Conservation (phyloP, 2,797 vertebrate species). For the Amblyopsis hoosieri region DNA sequence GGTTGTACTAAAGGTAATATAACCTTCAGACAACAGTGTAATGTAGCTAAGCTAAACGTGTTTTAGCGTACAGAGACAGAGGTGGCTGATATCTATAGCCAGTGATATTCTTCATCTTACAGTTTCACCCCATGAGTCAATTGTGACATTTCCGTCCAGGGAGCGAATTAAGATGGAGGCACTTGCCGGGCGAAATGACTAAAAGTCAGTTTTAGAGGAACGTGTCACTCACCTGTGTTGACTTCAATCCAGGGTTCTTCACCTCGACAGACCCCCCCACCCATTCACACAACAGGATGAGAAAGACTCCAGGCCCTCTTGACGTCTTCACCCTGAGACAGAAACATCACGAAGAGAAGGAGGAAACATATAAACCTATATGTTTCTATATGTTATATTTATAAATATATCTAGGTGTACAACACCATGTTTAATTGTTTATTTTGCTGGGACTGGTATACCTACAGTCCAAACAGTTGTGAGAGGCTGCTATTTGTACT, state of each 20-base stretch:
- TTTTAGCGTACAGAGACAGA: no score
- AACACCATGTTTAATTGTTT: no score
- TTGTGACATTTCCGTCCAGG: conserved; percentile 21
- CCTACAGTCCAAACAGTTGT: no score
- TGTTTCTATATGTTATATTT: no score
- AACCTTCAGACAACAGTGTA: no score
- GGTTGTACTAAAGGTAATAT: no score
- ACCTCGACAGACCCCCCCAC: conserved; percentile 61
- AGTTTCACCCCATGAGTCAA: conserved; percentile 11
- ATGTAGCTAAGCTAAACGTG: no score
- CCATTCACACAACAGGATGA: conserved; percentile 71
- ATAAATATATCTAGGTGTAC: no score
- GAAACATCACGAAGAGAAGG: conserved; percentile 15
- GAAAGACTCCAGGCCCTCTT: conserved; percentile 57
- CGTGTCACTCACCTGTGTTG: conserved; percentile 58
- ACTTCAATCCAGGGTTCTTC: conserved; percentile 60
- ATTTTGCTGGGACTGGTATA: no score
- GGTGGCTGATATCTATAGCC: conserved; percentile 28
- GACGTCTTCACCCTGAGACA: conserved; percentile 54
- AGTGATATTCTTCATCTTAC: conserved; percentile 40
- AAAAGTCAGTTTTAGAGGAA: neutral
- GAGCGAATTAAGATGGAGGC: conserved; percentile 13
- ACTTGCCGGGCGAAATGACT: conserved; percentile 6
- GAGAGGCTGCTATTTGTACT: conserved; percentile 45
- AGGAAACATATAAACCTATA: neutral